Percentiles rank a stretch among this genome's conserved stretches.
phyloP scores from a whole-genome alignment of 1,140 invertebrate genomes.

The Listronotus bonariensis region DNA sequence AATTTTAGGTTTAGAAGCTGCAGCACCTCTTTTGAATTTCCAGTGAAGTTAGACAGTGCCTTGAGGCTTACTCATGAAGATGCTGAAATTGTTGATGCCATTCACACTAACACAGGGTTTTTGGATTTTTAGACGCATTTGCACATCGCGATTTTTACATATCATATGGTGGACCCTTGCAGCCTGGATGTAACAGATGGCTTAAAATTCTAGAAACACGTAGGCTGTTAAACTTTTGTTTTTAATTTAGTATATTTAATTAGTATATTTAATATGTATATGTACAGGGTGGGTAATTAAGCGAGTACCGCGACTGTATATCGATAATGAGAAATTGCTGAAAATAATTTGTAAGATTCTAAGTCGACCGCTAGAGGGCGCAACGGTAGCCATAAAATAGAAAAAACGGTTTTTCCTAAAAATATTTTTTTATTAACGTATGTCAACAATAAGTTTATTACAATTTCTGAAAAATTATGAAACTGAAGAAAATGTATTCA shows the following conservation, averaged over 20 bases:
- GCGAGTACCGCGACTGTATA: too few relatives aligned
- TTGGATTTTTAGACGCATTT: slow-evolving; percentile 72
- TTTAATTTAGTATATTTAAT: too few relatives aligned
- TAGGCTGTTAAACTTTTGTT: slow-evolving; percentile 15
- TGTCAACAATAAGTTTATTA: too few relatives aligned
- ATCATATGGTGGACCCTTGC: slow-evolving; percentile 74
- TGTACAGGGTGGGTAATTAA: background rate
- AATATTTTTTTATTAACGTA: too few relatives aligned
- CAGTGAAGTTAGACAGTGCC: slow-evolving; percentile 13
- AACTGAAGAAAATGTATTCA: too few relatives aligned
- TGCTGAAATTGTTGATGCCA: slow-evolving; percentile 86
- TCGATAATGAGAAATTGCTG: too few relatives aligned
- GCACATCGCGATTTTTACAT: slow-evolving; percentile 88
- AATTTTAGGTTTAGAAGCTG: slow-evolving; percentile 67
- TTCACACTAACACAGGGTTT: slow-evolving; percentile 84
- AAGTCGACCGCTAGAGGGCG: too few relatives aligned
- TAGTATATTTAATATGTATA: background rate
- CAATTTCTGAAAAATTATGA: too few relatives aligned
- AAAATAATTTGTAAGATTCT: too few relatives aligned
- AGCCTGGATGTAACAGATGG: slow-evolving; percentile 72
- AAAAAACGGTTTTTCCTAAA: too few relatives aligned
- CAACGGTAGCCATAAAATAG: too few relatives aligned
- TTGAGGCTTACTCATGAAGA: slow-evolving; percentile 60
- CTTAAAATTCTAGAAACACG: slow-evolving; percentile 32
- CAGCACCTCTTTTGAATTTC: slow-evolving; percentile 56